Percentiles rank a stretch among this genome's conserved stretches.
These are phyloP conservation scores for Drosophila orena DNA, from an alignment of 1,140 invertebrate species.

Conservation along the genomic window DNA sequence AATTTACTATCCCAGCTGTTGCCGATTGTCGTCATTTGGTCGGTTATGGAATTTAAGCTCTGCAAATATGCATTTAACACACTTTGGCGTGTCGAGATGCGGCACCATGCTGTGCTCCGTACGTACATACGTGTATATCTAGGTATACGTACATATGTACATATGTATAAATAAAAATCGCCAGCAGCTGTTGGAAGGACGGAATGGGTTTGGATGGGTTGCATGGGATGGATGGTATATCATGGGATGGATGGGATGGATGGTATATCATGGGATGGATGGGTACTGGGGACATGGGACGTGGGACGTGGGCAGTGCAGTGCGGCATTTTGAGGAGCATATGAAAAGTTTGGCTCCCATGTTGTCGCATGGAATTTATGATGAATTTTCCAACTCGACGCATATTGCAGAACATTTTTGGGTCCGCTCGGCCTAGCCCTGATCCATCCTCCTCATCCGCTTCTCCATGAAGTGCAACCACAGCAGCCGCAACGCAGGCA, in stretches of 20 bases:
- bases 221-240: background rate
- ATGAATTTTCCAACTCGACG: slow-evolving; percentile 79
- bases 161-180: slow-evolving; percentile 64
- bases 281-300: slow-evolving; percentile 18
- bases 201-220: background rate
- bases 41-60: slow-evolving; percentile 62
- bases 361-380: slow-evolving; percentile 80
- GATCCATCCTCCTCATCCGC: slow-evolving; percentile 5
- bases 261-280: background rate
- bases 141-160: slow-evolving; percentile 4
- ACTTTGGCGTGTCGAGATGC: slow-evolving; percentile 52
- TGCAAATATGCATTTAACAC: slow-evolving; percentile 70
- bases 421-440: slow-evolving; percentile 56
- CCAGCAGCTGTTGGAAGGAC: slow-evolving; percentile 48
- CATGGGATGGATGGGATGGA: slow-evolving; percentile 14
- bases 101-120: slow-evolving; percentile 22
- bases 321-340: slow-evolving; percentile 62
- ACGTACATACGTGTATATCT: background rate
- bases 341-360: slow-evolving; percentile 75
- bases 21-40: slow-evolving; percentile 56
- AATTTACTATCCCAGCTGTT: slow-evolving; percentile 51
- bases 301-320: slow-evolving; percentile 19
- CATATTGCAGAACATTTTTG: slow-evolving; percentile 82
- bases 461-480: slow-evolving; percentile 72
- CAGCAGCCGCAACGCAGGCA: slow-evolving; percentile 58